Percentiles rank a stretch among this genome's conserved stretches.
Evolutionary conservation across 2,113 vertebrate species (phyloP).

Genomic region (Gila orcuttii): DNA sequence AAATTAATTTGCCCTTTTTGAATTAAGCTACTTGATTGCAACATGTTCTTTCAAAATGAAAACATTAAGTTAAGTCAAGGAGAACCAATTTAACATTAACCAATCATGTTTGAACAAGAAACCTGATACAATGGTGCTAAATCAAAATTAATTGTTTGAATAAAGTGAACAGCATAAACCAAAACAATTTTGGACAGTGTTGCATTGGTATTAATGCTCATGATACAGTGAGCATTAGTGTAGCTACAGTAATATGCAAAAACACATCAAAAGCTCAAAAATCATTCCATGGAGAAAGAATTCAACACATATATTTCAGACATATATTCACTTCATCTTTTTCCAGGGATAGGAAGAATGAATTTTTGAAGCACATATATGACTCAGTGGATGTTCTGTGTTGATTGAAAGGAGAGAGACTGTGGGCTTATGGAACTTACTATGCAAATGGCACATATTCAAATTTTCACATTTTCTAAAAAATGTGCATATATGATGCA

Average conservation of each 20-base stretch:
- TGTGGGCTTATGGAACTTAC: not conserved
- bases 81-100: too few relatives aligned
- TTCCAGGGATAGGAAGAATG: not conserved
- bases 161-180: too few relatives aligned
- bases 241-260: not conserved
- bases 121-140: too few relatives aligned
- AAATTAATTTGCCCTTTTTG: too few relatives aligned
- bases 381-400: not conserved
- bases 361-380: not conserved
- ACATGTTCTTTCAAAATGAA: too few relatives aligned
- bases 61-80: too few relatives aligned
- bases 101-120: too few relatives aligned
- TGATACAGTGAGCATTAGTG: not conserved
- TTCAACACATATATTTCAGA: not conserved
- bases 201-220: not conserved
- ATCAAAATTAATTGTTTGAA: too few relatives aligned
- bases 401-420: not conserved
- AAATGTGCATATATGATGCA: not conserved
- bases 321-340: not conserved
- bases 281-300: not conserved
- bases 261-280: not conserved
- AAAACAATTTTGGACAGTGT: not conserved
- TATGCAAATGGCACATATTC: not conserved
- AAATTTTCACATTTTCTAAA: conserved; percentile 8
- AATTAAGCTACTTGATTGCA: too few relatives aligned